These are phyloP conservation scores for Cosmia pyralina DNA, from an alignment of 2,888 invertebrate species.

Conservation along the genomic window DNA sequence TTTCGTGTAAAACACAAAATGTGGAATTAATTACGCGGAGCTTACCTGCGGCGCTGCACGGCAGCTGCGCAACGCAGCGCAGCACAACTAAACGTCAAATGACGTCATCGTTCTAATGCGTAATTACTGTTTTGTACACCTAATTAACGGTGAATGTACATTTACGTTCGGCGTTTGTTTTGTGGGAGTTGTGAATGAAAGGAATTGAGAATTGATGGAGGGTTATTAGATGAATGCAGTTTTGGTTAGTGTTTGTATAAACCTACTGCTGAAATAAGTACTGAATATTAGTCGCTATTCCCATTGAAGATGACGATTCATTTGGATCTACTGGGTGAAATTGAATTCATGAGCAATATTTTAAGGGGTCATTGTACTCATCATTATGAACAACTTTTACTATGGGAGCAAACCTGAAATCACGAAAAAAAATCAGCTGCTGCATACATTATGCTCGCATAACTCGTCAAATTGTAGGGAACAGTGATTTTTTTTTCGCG, in stretches of 20 bases:
- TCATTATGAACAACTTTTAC: no score
- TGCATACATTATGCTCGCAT: no score
- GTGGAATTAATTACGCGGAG: slow-evolving; percentile 56
- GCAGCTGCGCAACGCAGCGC: slow-evolving; percentile 13
- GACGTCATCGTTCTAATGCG: slow-evolving; percentile 54
- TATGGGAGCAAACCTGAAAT: no score
- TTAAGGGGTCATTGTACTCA: no score
- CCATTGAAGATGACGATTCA: neutral
- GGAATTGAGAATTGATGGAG: neutral
- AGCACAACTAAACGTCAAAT: slow-evolving; percentile 43
- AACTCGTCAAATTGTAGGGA: no score
- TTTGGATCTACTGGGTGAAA: neutral
- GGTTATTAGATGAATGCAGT: neutral
- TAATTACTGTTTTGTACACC: slow-evolving; percentile 56
- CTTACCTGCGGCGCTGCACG: slow-evolving; percentile 47
- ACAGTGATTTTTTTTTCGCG: no score
- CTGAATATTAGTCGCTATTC: neutral
- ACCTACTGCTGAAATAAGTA: neutral
- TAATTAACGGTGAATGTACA: slow-evolving; percentile 50
- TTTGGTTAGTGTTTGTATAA: neutral
- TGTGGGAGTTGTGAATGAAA: slow-evolving; percentile 14
- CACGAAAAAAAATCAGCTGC: no score
- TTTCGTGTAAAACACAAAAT: slow-evolving; percentile 58
- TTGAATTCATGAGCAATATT: no score
- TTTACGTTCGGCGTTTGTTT: slow-evolving; percentile 23